Conservation (phyloP, 1,140 invertebrate genomes). For the Drosophila obscura region DNA sequence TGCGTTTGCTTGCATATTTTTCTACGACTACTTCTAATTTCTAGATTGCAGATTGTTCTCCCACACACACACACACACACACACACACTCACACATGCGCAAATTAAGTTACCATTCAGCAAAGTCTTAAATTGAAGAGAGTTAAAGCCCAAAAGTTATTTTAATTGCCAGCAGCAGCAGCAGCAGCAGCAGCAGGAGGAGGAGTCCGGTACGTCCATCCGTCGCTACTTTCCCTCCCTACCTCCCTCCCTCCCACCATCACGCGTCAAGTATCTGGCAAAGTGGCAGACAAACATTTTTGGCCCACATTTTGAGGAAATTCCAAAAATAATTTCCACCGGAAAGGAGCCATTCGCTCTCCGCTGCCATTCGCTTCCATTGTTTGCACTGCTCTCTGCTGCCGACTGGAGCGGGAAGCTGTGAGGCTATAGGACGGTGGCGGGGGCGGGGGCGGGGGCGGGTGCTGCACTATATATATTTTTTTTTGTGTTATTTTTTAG, state of each 20-base stretch:
- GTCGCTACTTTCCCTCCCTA: not conserved
- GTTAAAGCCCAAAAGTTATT: constrained; percentile 20
- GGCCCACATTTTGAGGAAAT: constrained; percentile 20
- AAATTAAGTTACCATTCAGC: constrained; percentile 52
- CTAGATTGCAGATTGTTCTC: constrained; percentile 33
- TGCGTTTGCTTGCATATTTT: constrained; percentile 25
- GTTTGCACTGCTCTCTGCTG: no score
- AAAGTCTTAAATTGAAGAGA: constrained; percentile 35
- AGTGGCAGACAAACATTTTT: constrained; percentile 40
- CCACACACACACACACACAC: not conserved
- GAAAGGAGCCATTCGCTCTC: no score
- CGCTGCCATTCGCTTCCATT: no score
- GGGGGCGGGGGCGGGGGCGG: no score
- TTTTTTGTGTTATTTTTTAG: constrained; percentile 12
- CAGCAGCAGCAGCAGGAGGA: not conserved
- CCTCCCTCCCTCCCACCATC: not conserved
- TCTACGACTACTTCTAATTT: constrained; percentile 21
- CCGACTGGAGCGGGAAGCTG: no score
- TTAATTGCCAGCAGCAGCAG: constrained; percentile 31
- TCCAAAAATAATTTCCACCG: constrained; percentile 16
- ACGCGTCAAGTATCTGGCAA: constrained; percentile 19
- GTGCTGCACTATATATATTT: no score
- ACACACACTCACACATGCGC: not conserved
- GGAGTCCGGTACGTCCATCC: no score
- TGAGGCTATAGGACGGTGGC: no score